A percentile compares a stretch with the other conserved stretches of the same genome.
These are phyloP conservation scores for Stictonetta naevosa DNA, from an alignment of 2,113 vertebrate species.

Conservation along the genomic window DNA sequence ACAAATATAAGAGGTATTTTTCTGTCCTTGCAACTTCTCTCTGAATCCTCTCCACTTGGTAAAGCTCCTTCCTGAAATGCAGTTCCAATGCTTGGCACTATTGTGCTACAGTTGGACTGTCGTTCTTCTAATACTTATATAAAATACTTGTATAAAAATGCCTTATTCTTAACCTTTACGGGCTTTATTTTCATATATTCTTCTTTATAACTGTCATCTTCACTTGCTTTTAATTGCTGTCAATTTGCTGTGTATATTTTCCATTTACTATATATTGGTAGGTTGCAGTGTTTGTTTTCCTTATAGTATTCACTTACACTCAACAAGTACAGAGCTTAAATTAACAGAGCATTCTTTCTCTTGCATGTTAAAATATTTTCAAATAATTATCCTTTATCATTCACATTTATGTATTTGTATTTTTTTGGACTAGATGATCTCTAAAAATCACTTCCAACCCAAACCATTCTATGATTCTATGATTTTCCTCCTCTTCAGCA, in stretches of 20 bases:
- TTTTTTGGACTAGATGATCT: neutral
- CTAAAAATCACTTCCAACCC: neutral
- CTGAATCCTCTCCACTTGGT: neutral
- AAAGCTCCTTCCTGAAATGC: neutral
- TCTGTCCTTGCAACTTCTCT: neutral
- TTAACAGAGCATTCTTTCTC: neutral
- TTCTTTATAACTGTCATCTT: neutral
- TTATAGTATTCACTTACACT: neutral
- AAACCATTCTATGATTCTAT: neutral
- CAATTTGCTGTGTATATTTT: neutral
- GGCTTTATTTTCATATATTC: neutral
- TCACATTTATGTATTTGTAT: neutral
- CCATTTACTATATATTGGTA: neutral
- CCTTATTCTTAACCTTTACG: neutral
- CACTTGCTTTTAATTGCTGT: neutral
- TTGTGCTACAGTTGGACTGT: neutral
- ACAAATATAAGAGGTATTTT: neutral
- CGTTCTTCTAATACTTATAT: neutral
- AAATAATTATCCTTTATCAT: neutral
- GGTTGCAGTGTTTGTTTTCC: neutral
- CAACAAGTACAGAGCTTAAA: neutral
- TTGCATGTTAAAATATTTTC: neutral
- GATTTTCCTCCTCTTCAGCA: neutral
- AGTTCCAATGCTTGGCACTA: neutral
- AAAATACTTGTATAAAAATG: neutral